Evolutionary conservation across 1,140 invertebrate genomes (phyloP).

Genomic region (Aphaenogaster rudis): DNA sequence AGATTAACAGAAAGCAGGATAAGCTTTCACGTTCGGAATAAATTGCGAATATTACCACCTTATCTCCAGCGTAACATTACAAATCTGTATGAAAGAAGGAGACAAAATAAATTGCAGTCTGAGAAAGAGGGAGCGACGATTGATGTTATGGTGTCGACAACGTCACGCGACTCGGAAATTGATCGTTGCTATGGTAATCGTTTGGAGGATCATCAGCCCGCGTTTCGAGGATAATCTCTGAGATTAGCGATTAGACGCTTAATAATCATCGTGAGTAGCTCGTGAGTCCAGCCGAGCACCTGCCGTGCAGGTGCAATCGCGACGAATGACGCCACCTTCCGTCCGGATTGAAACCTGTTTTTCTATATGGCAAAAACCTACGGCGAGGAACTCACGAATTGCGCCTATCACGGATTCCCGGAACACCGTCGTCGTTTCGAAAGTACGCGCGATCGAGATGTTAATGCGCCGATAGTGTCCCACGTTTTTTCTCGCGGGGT

Average conservation of each 20-base stretch:
- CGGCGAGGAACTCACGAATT: slow-evolving; percentile 32
- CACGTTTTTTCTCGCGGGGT: slow-evolving; percentile 17
- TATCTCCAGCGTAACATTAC: neutral
- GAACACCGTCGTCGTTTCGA: slow-evolving; percentile 31
- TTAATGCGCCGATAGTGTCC: slow-evolving; percentile 50
- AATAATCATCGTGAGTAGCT: slow-evolving; percentile 61
- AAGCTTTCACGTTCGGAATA: neutral
- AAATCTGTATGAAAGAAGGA: neutral
- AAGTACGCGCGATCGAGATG: slow-evolving; percentile 36
- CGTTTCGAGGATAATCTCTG: slow-evolving; percentile 48
- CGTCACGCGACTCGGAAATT: slow-evolving; percentile 51
- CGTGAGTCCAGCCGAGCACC: slow-evolving; percentile 68
- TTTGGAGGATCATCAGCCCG: slow-evolving; percentile 13
- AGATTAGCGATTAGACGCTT: slow-evolving; percentile 70
- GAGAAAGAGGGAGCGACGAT: neutral
- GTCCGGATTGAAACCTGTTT: slow-evolving; percentile 69
- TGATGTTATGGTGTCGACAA: slow-evolving; percentile 33
- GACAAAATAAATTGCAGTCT: neutral
- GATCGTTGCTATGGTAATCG: slow-evolving; percentile 22
- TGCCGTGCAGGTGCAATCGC: slow-evolving; percentile 80
- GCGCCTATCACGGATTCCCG: slow-evolving; percentile 46
- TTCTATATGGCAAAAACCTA: slow-evolving; percentile 54
- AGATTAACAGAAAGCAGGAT: neutral
- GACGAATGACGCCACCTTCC: slow-evolving; percentile 50
- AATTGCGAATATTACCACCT: neutral